These are phyloP conservation scores for Oreochromis mossambicus DNA, from an alignment of 2,797 vertebrate species.

Conservation along the genomic window DNA sequence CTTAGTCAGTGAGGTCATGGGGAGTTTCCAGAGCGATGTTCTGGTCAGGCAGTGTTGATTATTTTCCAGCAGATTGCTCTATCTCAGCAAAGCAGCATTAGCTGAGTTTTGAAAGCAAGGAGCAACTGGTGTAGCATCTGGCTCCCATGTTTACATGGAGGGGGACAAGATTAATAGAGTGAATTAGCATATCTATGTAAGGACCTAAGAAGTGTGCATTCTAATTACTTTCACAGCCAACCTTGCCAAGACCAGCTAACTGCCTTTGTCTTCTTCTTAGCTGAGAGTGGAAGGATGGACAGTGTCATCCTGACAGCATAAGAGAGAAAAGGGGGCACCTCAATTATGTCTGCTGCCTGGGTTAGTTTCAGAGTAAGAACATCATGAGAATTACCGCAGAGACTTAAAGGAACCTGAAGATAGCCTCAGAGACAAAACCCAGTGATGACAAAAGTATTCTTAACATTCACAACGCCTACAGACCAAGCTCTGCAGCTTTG, in stretches of 20 bases:
- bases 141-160: constrained; percentile 77
- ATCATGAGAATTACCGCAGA: constrained; percentile 30
- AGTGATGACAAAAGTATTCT: constrained; percentile 17
- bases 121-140: constrained; percentile 85
- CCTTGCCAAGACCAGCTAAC: constrained; percentile 29
- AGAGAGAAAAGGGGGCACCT: not conserved
- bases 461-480: constrained; percentile 10
- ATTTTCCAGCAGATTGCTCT: constrained; percentile 79
- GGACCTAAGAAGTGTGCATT: constrained; percentile 68
- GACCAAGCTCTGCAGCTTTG: not conserved
- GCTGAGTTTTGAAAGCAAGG: constrained; percentile 78
- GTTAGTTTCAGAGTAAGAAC: constrained; percentile 35
- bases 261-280: not conserved
- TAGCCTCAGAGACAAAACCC: not conserved
- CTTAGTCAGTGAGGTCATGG: constrained; percentile 62
- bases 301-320: constrained; percentile 11
- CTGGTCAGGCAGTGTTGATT: constrained; percentile 77
- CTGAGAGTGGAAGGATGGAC: not conserved
- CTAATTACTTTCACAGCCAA: constrained; percentile 69
- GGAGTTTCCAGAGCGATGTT: constrained; percentile 78
- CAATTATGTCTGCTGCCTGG: constrained; percentile 43
- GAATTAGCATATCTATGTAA: constrained; percentile 82
- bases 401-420: constrained; percentile 16
- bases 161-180: constrained; percentile 80
- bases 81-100: constrained; percentile 72